A percentile compares a stretch with the other conserved stretches of the same genome.
Evolutionary conservation across 2,797 vertebrate species (phyloP).

Genomic region (Paguma larvata): DNA sequence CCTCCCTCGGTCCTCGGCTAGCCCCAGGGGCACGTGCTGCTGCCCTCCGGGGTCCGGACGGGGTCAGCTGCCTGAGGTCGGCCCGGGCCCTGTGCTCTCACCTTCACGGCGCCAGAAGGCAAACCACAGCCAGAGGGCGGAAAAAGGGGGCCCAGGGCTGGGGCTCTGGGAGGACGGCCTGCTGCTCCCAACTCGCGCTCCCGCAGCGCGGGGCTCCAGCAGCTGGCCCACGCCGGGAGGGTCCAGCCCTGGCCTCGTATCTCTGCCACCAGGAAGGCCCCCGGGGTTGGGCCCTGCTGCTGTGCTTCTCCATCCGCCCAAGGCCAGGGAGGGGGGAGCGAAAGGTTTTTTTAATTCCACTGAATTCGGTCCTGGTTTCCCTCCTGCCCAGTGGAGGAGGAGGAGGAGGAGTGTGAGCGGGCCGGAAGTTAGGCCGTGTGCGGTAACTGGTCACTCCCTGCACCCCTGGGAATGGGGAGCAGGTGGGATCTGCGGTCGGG

Average conservation of each 20-base stretch:
- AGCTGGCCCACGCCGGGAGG: background rate
- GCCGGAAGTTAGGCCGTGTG: background rate
- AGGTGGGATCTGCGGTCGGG: background rate
- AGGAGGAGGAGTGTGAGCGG: accelerated
- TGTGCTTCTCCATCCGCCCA: background rate
- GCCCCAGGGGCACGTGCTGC: background rate
- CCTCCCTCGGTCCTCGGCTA: background rate
- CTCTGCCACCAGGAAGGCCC: too few relatives aligned
- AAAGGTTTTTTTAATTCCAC: background rate
- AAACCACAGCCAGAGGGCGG: background rate
- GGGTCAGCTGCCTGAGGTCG: background rate
- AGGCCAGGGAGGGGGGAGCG: background rate
- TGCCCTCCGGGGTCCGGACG: background rate
- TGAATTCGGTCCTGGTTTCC: background rate
- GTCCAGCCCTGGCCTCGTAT: too few relatives aligned
- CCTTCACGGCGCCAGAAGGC: background rate
- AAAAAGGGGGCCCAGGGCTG: background rate
- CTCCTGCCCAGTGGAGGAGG: background rate
- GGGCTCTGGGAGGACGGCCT: background rate
- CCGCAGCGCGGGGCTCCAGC: accelerated
- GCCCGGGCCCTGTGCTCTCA: background rate
- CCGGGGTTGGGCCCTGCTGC: too few relatives aligned
- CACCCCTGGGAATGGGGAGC: accelerated
- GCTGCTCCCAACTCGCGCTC: background rate
- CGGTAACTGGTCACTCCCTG: accelerated